phyloP scores from a whole-genome alignment of 1,140 invertebrate genomes.

The Tetramorium parvispinum region DNA sequence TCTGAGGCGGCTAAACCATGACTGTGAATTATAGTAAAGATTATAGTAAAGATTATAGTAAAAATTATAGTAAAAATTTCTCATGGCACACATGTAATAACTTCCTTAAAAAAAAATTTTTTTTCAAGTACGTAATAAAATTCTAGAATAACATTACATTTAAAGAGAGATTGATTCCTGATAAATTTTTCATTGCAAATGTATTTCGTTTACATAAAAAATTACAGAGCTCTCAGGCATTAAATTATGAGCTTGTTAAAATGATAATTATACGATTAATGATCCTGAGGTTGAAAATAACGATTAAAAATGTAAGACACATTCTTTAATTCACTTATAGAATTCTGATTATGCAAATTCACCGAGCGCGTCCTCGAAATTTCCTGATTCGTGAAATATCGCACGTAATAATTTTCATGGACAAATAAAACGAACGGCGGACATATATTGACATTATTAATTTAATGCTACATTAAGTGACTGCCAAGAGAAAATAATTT shows the following conservation, averaged over 20 bases:
- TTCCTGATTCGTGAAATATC: conserved; percentile 32
- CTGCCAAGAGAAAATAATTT: neutral
- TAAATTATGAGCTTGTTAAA: neutral
- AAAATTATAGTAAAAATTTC: neutral
- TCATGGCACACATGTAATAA: neutral
- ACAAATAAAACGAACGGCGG: neutral
- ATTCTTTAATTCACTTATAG: neutral
- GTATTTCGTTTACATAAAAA: neutral
- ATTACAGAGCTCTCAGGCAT: neutral
- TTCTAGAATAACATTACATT: neutral
- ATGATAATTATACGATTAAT: neutral
- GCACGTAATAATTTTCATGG: conserved; percentile 4
- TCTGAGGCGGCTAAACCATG: neutral
- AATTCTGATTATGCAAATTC: conserved; percentile 56
- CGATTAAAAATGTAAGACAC: conserved; percentile 2
- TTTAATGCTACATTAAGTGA: neutral
- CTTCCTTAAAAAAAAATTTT: neutral
- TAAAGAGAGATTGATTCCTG: neutral
- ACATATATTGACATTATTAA: neutral
- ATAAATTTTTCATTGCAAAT: neutral
- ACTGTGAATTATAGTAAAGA: neutral
- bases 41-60: neutral
- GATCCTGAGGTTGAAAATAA: neutral
- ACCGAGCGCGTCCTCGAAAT: neutral
- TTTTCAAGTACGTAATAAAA: neutral